A percentile compares a stretch with the other conserved stretches of the same genome.
Conservation (phyloP, 30 jellyfish, hydroid and myxozoan genomes). For the Turritopsis dohrnii region DNA sequence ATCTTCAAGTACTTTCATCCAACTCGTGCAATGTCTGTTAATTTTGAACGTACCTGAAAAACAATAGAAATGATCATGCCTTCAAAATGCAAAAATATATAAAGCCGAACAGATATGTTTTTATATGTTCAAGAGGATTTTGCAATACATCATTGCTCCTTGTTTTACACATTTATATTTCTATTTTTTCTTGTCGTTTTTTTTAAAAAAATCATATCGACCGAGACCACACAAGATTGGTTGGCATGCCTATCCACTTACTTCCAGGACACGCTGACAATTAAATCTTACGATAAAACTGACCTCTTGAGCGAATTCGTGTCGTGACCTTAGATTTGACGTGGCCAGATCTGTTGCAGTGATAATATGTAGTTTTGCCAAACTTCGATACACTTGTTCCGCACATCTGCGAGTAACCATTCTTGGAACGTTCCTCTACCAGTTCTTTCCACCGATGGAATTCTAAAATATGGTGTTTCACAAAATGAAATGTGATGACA, state of each 20-base stretch:
- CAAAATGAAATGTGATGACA: not conserved
- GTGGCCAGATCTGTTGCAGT: not conserved
- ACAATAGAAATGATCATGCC: not conserved
- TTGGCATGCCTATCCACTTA: too few relatives aligned
- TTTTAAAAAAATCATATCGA: too few relatives aligned
- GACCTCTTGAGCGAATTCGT: not conserved
- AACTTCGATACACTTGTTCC: not conserved
- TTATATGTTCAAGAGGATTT: too few relatives aligned
- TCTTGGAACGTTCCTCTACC: not conserved
- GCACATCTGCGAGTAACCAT: not conserved
- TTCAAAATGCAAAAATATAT: not conserved
- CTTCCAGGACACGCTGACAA: too few relatives aligned
- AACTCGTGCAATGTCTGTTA: slow-evolving; percentile 12
- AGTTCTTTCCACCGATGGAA: not conserved
- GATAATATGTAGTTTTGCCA: not conserved
- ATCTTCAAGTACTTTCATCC: not conserved
- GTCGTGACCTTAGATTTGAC: not conserved
- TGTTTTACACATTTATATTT: too few relatives aligned
- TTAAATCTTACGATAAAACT: not conserved
- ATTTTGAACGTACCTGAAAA: slow-evolving; percentile 3
- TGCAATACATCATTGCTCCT: too few relatives aligned
- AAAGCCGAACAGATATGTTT: not conserved
- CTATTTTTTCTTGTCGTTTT: too few relatives aligned
- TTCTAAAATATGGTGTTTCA: not conserved
- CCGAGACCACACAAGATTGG: too few relatives aligned